Percentiles rank a stretch among this genome's conserved stretches.
Evolutionary conservation across 2,113 vertebrate species (phyloP).

Genomic region (Nestor notabilis): DNA sequence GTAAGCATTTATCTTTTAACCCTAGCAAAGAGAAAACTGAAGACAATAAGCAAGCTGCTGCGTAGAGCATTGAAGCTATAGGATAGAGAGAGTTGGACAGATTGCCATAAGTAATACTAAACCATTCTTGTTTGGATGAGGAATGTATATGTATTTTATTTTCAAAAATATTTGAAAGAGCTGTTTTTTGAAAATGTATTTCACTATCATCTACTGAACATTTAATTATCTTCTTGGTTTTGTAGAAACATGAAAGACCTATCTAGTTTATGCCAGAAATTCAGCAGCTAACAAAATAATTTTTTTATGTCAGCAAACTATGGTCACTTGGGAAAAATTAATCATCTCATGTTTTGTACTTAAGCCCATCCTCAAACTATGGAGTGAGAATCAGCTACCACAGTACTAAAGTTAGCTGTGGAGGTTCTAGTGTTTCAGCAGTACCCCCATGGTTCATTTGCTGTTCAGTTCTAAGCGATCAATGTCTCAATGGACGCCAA

Average conservation of each 20-base stretch:
- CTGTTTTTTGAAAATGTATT: neutral
- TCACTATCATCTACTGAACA: neutral
- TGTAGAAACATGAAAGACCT: neutral
- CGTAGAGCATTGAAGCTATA: neutral
- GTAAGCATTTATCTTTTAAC: neutral
- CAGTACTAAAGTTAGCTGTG: neutral
- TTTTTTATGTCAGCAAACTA: neutral
- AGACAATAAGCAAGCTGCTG: neutral
- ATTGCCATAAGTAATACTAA: neutral
- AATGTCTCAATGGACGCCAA: neutral
- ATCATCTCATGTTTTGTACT: neutral
- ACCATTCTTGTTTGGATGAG: neutral
- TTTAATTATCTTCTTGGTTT: neutral
- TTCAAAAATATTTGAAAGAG: neutral
- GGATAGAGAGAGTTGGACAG: neutral
- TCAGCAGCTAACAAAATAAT: rapidly evolving
- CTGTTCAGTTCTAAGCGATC: neutral
- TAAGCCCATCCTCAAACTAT: neutral
- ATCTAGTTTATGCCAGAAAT: neutral
- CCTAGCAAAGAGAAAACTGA: neutral
- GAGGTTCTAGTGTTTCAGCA: neutral
- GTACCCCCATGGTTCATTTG: neutral
- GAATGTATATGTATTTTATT: neutral
- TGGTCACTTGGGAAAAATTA: neutral
- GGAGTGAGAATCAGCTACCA: neutral